Percentiles rank a stretch among this genome's conserved stretches.
phyloP scores from a whole-genome alignment of 2,113 vertebrate species.

The Anolis sagrei region DNA sequence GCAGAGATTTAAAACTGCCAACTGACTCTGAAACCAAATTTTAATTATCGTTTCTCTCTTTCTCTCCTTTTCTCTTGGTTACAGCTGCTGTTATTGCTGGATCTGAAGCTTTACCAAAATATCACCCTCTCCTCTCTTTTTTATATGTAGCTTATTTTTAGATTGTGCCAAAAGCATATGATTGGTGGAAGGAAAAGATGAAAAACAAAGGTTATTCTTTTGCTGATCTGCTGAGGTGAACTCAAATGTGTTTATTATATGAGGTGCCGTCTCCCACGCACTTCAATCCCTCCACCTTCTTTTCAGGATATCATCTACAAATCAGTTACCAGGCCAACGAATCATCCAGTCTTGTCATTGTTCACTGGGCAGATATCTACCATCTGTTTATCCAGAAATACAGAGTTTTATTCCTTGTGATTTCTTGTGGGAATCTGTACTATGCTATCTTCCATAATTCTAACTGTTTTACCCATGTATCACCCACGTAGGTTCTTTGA shows the following conservation, averaged over 20 bases:
- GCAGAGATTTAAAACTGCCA: conserved; percentile 33
- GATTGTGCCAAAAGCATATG: not conserved
- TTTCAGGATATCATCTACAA: not conserved
- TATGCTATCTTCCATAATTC: not conserved
- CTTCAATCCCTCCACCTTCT: not conserved
- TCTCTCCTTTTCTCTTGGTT: conserved; percentile 12
- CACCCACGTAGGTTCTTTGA: not conserved
- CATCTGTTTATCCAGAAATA: not conserved
- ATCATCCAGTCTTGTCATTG: not conserved
- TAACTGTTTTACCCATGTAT: not conserved
- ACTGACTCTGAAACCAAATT: conserved; percentile 31
- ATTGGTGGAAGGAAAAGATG: not conserved
- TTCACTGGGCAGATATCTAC: not conserved
- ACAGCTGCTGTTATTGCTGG: conserved; percentile 21
- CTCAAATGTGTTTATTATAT: conserved; percentile 16
- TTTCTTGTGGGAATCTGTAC: not conserved
- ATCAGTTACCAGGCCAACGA: not conserved
- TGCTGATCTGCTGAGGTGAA: not conserved
- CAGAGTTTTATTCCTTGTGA: not conserved
- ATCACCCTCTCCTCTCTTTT: not conserved
- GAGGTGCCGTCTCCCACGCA: not conserved
- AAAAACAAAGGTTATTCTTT: not conserved
- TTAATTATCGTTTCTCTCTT: not conserved
- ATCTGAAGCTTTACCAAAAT: not conserved
- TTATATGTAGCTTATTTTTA: conserved; percentile 6